Percentiles rank a stretch among this genome's conserved stretches.
These are phyloP conservation scores for Ciconia maguari DNA, from an alignment of 2,113 vertebrate genomes.

Conservation along the genomic window DNA sequence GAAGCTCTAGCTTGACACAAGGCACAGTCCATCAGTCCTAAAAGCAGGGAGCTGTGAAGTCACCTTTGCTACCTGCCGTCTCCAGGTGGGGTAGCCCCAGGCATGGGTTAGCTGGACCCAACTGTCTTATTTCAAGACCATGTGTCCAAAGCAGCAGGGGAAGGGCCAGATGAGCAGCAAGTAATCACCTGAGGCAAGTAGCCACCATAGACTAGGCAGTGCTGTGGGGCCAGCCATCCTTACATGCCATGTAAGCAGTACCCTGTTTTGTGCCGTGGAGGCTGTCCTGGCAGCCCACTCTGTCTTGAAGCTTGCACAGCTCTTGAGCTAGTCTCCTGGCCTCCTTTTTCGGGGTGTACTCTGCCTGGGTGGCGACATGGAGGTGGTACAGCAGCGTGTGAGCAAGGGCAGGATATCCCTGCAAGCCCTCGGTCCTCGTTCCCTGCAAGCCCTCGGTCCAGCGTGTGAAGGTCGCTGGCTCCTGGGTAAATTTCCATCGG, in stretches of 20 bases:
- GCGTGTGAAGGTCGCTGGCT: slow-evolving; percentile 9
- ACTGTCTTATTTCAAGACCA: background rate
- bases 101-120: background rate
- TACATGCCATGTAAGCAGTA: rapidly evolving
- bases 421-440: background rate
- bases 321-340: background rate
- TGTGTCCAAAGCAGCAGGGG: background rate
- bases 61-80: background rate
- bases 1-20: background rate
- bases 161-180: background rate
- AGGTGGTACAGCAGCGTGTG: background rate
- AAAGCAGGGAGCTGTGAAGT: background rate
- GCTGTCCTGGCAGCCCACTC: background rate
- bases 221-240: background rate
- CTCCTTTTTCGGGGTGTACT: background rate
- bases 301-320: background rate
- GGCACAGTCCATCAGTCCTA: background rate
- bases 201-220: background rate
- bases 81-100: background rate
- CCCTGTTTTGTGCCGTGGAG: background rate
- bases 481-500: slow-evolving; percentile 59
- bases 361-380: background rate
- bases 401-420: background rate
- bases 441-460: background rate
- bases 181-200: background rate